These are phyloP conservation scores for Sebastolobus alascanus DNA, from an alignment of 2,797 vertebrate species.

Conservation along the genomic window DNA sequence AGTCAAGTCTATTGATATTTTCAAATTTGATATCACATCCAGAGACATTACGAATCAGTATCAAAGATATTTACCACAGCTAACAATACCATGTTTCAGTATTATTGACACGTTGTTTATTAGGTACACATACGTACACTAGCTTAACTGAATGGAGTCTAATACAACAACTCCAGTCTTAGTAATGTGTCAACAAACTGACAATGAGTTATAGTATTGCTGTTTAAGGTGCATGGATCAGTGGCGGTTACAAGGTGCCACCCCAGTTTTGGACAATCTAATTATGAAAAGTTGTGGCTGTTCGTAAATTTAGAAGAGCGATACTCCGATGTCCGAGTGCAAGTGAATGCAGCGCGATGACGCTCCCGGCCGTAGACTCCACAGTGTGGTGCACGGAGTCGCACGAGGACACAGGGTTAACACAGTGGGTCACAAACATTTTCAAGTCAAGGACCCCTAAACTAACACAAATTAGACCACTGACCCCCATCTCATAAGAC, in stretches of 20 bases:
- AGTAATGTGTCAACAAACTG: not conserved
- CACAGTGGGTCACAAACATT: no score
- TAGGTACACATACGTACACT: not conserved
- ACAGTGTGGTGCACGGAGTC: no score
- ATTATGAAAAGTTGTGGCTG: no score
- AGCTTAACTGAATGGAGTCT: not conserved
- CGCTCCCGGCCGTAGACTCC: no score
- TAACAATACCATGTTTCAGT: not conserved
- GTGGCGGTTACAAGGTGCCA: rapidly evolving
- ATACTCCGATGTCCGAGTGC: no score
- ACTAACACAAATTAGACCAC: no score
- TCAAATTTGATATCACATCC: constrained; percentile 4
- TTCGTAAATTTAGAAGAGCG: no score
- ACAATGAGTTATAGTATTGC: not conserved
- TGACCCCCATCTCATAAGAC: no score
- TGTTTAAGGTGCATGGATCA: not conserved
- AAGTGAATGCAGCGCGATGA: no score
- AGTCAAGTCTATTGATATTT: constrained; percentile 17
- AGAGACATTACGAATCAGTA: not conserved
- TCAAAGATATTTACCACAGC: constrained; percentile 8
- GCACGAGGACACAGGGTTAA: no score
- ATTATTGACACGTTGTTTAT: constrained; percentile 21
- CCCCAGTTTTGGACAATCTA: no score
- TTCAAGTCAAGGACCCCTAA: no score
- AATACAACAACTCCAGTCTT: not conserved